Evolutionary conservation across 1,140 invertebrate genomes (phyloP).

Genomic region (Aphelenchoides besseyi): DNA sequence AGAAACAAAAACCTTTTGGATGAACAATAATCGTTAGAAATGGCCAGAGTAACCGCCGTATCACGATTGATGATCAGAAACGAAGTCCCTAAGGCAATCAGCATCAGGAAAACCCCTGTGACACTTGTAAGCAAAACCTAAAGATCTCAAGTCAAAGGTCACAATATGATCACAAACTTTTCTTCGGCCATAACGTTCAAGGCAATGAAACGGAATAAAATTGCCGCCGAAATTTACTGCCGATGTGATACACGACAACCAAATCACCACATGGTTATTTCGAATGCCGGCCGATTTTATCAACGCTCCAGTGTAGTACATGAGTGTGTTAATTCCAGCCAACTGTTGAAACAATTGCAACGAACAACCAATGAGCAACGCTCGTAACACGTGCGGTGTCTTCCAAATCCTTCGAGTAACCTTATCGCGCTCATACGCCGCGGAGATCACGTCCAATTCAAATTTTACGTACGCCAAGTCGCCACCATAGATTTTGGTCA

Average conservation of each 20-base stretch:
- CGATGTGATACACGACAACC: constrained; percentile 67
- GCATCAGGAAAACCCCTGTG: constrained; percentile 62
- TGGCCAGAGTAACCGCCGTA: constrained; percentile 1
- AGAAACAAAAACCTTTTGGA: background rate
- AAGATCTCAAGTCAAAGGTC: no score
- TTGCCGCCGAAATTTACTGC: constrained; percentile 69
- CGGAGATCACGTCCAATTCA: constrained; percentile 53
- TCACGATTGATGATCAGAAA: constrained; percentile 51
- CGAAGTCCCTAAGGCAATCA: constrained; percentile 27
- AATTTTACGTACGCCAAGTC: constrained; percentile 55
- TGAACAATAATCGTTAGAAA: constrained; percentile 2
- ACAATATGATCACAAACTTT: constrained; percentile 61
- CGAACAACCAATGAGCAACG: constrained; percentile 68
- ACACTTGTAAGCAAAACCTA: constrained; percentile 65
- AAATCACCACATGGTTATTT: constrained; percentile 67
- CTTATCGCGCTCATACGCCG: constrained; percentile 15
- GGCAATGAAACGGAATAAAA: constrained; percentile 68
- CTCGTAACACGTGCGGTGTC: constrained; percentile 64
- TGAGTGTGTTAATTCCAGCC: constrained; percentile 70
- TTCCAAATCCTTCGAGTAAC: constrained; percentile 62
- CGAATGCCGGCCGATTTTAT: constrained; percentile 70
- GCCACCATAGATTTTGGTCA: constrained; percentile 60
- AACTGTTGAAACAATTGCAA: constrained; percentile 69
- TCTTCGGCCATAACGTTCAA: constrained; percentile 68
- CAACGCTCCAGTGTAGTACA: constrained; percentile 65